Evolutionary conservation across 2,113 vertebrate genomes (phyloP), one percentile per base, ranked within the genome.

Genomic region (Zosterops borbonicus): DNA sequence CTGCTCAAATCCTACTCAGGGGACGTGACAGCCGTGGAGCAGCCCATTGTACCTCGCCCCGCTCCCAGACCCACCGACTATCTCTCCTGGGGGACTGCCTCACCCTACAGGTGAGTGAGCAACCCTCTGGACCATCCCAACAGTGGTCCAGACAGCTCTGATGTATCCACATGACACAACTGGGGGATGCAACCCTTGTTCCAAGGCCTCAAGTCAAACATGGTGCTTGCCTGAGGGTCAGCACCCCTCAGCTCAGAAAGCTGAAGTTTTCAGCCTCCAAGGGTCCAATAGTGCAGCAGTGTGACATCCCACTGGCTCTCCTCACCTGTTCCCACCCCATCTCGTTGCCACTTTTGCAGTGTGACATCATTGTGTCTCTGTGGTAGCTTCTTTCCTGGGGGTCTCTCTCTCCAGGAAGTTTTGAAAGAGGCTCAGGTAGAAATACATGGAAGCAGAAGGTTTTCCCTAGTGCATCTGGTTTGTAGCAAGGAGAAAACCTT

Each of bases 1-100:
- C 98, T 99, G 60, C 99, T 99, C 95, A 99, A 99, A 92, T 99
- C 99, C 31, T 99, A 99, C 98, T 99, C 99, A 31, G 99, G 99
- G 89, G 99, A 99, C 0, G 98, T 99, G 96, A 99, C 99, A 2
- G 99, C 99, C 0, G 99, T 99, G 98, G 99, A 99, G 97, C 99
- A 99, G 97, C 99, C 99, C 19, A 99, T 99, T 17, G 99, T 99
- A 24, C 99, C 99, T 9, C 98, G 99, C 4, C 99, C 99, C 4
- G 99, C 99, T 9, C 99, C 99, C 0, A 98, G 99, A 58, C 99
- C 99, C 52, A 99, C 99, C 11, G 99, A 99, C 93, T 99, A 99
- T 98, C 98, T 99, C 75, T 99, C 99, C 98, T 99, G 99, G 99
- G 99, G 99, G 56, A 99, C 98, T 0, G 98, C 99, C 70, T 98